A percentile compares a stretch with the other conserved stretches of the same genome.
Evolutionary conservation across 1,140 invertebrate species (phyloP).

Genomic region (Steinernema feltiae): DNA sequence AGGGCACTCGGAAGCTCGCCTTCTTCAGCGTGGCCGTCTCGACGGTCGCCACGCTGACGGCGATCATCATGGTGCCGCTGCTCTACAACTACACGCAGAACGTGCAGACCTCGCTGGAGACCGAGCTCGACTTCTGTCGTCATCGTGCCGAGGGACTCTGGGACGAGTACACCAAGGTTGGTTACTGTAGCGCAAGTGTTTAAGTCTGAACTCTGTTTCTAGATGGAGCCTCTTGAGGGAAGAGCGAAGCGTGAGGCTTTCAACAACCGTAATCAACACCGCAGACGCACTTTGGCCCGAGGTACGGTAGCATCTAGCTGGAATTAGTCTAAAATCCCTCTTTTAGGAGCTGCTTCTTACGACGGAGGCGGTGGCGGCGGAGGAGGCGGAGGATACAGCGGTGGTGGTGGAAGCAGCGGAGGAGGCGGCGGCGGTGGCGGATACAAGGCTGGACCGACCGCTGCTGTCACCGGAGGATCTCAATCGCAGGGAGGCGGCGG

Average conservation of each 20-base stretch:
- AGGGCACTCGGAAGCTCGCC: too few species aligned
- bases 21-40: too few species aligned
- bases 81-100: slow-evolving; percentile 20
- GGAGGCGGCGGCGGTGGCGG: slow-evolving; percentile 25
- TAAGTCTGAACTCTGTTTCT: not conserved
- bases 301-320: too few species aligned
- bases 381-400: not conserved
- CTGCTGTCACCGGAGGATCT: too few species aligned
- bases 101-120: slow-evolving; percentile 37
- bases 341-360: not conserved
- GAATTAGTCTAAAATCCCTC: too few species aligned
- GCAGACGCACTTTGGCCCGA: not conserved
- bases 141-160: slow-evolving; percentile 35
- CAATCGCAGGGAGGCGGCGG: too few species aligned
- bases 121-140: slow-evolving; percentile 36
- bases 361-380: slow-evolving; percentile 8
- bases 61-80: not conserved
- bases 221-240: slow-evolving; percentile 2
- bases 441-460: slow-evolving; percentile 26
- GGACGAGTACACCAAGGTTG: slow-evolving; percentile 27
- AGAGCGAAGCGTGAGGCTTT: slow-evolving; percentile 22
- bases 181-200: not conserved
- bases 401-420: slow-evolving; percentile 9
- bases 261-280: too few species aligned
- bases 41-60: too few species aligned